These are phyloP conservation scores for Cryptus armator DNA, from an alignment of 2,888 invertebrate genomes.

Conservation along the genomic window DNA sequence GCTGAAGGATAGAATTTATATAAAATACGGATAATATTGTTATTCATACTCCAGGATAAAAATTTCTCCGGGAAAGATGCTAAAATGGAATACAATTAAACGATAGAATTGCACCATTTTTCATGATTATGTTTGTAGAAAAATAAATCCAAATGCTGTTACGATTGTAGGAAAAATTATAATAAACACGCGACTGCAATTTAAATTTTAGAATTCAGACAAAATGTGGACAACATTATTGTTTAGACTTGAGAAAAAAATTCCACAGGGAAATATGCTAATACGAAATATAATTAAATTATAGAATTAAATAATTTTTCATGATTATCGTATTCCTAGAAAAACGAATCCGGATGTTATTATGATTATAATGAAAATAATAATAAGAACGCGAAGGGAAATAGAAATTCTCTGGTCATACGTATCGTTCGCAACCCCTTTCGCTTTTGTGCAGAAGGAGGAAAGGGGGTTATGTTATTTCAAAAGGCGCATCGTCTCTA, in stretches of 20 bases:
- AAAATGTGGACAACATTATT: constrained; percentile 8
- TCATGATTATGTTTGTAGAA: not conserved
- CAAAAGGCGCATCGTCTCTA: constrained; percentile 55
- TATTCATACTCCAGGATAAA: not conserved
- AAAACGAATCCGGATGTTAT: too few relatives aligned
- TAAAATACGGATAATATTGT: constrained; percentile 17
- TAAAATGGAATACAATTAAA: constrained; percentile 10
- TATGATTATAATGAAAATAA: too few relatives aligned
- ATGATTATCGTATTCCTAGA: too few relatives aligned
- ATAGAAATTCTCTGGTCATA: constrained; percentile 27
- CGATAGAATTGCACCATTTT: not conserved
- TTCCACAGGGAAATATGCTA: not conserved
- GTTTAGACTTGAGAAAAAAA: not conserved
- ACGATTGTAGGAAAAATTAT: too few relatives aligned
- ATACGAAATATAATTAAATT: not conserved
- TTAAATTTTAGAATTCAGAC: constrained; percentile 4
- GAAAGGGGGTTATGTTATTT: constrained; percentile 64
- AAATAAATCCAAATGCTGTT: too few relatives aligned
- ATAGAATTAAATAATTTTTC: not conserved
- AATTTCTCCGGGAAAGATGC: too few relatives aligned
- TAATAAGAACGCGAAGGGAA: not conserved
- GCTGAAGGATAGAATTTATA: constrained; percentile 1
- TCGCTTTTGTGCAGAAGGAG: constrained; percentile 8
- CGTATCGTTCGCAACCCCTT: constrained; percentile 35
- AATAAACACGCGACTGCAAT: not conserved